These are phyloP conservation scores for Acleris sparsana DNA, from an alignment of 2,888 invertebrate genomes.

Conservation along the genomic window DNA sequence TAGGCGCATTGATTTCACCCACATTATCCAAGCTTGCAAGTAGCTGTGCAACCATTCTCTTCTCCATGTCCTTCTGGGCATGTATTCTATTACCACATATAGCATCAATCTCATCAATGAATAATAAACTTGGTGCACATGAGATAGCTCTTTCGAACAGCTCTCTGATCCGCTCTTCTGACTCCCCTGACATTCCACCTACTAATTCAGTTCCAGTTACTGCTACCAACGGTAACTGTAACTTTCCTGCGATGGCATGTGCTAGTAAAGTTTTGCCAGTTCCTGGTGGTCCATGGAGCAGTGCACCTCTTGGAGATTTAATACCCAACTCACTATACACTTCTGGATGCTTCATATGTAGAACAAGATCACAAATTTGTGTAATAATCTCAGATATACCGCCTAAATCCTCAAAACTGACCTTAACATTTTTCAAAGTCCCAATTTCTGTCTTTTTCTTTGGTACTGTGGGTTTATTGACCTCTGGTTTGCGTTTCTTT, in stretches of 20 bases:
- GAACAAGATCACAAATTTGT: constrained; percentile 88
- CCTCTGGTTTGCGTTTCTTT: constrained; percentile 70
- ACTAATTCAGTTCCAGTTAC: constrained; percentile 96
- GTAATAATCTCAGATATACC: constrained; percentile 90
- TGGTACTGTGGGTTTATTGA: constrained; percentile 50
- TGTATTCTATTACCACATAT: constrained; percentile 95
- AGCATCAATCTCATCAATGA: constrained; percentile 99
- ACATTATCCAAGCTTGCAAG: constrained; percentile 94
- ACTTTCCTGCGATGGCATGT: constrained; percentile 92
- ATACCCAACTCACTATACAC: constrained; percentile 93
- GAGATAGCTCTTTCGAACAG: constrained; percentile 93
- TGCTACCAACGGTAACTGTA: constrained; percentile 92
- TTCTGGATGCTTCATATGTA: constrained; percentile 95
- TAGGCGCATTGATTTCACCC: constrained; percentile 81
- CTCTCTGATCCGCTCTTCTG: constrained; percentile 95
- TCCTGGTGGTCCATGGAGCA: constrained; percentile 98
- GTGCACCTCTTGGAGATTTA: constrained; percentile 93
- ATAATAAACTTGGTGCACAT: constrained; percentile 91
- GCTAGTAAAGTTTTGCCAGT: constrained; percentile 95
- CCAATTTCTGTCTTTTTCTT: constrained; percentile 69
- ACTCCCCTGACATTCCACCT: constrained; percentile 97
- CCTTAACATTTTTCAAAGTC: constrained; percentile 67
- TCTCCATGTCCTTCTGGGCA: constrained; percentile 97
- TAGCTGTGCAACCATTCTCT: constrained; percentile 96
- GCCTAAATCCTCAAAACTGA: constrained; percentile 90